Evolutionary conservation across 2,888 invertebrate genomes (phyloP).

Genomic region (Drosophila tripunctata): DNA sequence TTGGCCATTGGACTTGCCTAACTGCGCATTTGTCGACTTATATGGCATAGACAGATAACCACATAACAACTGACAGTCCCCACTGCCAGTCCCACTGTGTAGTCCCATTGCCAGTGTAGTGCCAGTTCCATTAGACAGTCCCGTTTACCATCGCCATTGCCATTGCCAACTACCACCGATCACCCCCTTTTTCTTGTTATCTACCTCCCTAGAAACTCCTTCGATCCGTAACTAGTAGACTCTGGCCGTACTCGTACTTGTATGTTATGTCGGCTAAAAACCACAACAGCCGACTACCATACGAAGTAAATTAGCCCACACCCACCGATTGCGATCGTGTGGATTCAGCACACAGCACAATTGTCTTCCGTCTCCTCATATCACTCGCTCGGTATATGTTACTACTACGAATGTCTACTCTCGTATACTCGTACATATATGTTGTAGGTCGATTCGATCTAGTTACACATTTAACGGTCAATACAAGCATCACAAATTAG

Average conservation of each 20-base stretch:
- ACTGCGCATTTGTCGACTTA: constrained; percentile 72
- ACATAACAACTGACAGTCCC: constrained; percentile 71
- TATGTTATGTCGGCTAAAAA: not conserved
- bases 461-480: not conserved
- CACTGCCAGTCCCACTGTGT: constrained; percentile 41
- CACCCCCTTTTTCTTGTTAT: not conserved
- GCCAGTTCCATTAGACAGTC: constrained; percentile 49
- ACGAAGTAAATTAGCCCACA: constrained; percentile 40
- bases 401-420: too few species aligned
- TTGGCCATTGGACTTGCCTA: constrained; percentile 53
- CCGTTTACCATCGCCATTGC: constrained; percentile 30
- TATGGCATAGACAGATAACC: constrained; percentile 78
- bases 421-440: too few species aligned
- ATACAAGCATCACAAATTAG: too few species aligned
- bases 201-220: too few species aligned
- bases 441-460: not conserved
- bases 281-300: constrained; percentile 16
- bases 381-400: not conserved
- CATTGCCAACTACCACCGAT: not conserved
- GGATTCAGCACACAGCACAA: constrained; percentile 6
- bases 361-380: constrained; percentile 10
- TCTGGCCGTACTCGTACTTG: not conserved
- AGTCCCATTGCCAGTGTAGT: constrained; percentile 20
- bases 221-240: not conserved
- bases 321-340: constrained; percentile 19